Percentiles rank a stretch among this genome's conserved stretches.
Evolutionary conservation across 1,140 invertebrate species (phyloP).

Genomic region (Scaptomyza graminum): DNA sequence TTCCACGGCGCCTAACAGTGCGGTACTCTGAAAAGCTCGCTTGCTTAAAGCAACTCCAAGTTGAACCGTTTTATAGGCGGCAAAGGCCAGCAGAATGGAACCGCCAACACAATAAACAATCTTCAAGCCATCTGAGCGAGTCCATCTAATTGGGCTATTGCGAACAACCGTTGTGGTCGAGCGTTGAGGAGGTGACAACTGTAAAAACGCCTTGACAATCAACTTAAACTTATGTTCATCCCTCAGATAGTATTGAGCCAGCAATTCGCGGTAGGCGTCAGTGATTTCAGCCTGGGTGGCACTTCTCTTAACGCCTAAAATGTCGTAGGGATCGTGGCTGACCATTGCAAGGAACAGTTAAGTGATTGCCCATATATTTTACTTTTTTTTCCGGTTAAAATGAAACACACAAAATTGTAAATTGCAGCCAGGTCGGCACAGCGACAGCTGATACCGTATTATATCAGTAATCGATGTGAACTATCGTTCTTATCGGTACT

Average conservation of each 20-base stretch:
- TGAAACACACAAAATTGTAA: neutral
- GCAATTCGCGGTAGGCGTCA: constrained; percentile 14
- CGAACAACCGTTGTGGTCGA: neutral
- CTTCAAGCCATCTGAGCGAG: neutral
- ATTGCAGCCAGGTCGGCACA: no score
- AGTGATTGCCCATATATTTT: no score
- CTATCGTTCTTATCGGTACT: neutral
- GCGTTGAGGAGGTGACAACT: neutral
- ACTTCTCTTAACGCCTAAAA: constrained; percentile 3
- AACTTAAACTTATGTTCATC: constrained; percentile 2
- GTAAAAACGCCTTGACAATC: constrained; percentile 2
- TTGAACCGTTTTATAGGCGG: neutral
- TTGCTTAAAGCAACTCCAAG: neutral
- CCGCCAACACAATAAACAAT: neutral
- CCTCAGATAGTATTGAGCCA: neutral
- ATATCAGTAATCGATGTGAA: neutral
- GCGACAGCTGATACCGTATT: neutral
- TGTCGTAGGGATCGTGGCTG: constrained; percentile 10
- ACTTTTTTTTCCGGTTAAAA: no score
- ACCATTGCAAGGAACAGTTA: neutral
- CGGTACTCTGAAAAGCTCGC: neutral
- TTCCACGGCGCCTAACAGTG: no score
- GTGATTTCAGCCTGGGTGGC: constrained; percentile 7
- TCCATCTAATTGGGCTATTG: neutral
- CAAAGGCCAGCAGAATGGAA: neutral